phyloP scores from a whole-genome alignment of 92 coral and sea anemone genomes.

The Plumapathes pennacea region DNA sequence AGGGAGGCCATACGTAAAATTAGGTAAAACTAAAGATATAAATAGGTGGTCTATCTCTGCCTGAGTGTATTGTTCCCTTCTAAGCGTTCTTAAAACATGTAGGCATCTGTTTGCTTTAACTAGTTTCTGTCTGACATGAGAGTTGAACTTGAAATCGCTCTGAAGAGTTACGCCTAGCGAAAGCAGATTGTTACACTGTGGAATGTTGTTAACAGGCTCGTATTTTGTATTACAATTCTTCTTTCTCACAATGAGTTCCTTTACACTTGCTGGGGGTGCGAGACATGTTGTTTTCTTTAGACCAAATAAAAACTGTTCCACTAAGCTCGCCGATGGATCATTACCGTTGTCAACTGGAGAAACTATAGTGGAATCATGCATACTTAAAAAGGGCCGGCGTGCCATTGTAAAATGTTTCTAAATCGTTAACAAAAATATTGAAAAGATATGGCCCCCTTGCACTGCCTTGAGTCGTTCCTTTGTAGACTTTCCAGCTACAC shows the following conservation, averaged over 20 bases:
- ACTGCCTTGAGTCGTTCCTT: slow-evolving; percentile 43
- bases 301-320: slow-evolving; percentile 46
- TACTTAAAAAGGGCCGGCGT: slow-evolving; percentile 31
- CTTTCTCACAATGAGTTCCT: slow-evolving; percentile 39
- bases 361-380: slow-evolving; percentile 42
- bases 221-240: slow-evolving; percentile 17
- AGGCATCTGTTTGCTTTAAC: slow-evolving; percentile 36
- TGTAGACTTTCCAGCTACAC: slow-evolving; percentile 18
- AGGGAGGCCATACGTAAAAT: slow-evolving; percentile 38
- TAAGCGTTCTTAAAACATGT: slow-evolving; percentile 14
- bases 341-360: slow-evolving; percentile 23
- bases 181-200: slow-evolving; percentile 21
- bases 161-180: slow-evolving; percentile 41
- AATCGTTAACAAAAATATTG: slow-evolving; percentile 30
- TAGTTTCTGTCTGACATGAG: slow-evolving; percentile 12
- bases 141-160: slow-evolving; percentile 19
- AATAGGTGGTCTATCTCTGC: slow-evolving; percentile 36
- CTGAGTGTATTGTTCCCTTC: slow-evolving; percentile 17
- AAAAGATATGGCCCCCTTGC: slow-evolving; percentile 48
- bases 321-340: slow-evolving; percentile 16
- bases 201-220: slow-evolving; percentile 17
- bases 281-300: slow-evolving; percentile 18
- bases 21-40: slow-evolving; percentile 29
- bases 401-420: slow-evolving; percentile 2
- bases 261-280: slow-evolving; percentile 29